Base-by-base conservation (phyloP, 2,113 vertebrate genomes). In the Nothobranchius kuhntae region DNA sequence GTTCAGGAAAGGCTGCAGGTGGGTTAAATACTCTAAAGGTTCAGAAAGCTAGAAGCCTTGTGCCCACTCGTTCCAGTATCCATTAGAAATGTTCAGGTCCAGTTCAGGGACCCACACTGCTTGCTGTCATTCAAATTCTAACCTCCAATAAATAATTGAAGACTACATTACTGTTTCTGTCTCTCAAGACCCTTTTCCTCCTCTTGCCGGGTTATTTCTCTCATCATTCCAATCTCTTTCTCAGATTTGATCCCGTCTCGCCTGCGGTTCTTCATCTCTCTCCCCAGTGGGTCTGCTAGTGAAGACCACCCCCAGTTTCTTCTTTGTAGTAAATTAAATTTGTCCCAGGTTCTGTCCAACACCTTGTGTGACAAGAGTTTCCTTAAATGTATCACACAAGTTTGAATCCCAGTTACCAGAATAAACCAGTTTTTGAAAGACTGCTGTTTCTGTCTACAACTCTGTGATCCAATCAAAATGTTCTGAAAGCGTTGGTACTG, bases 141-240 rank as follows among this genome's bases (percentile, higher is more conserved):
- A 73, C 58, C 53, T 65, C 75, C 70, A 86, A 88, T 86, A 80
- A 87, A 90, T 88, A 73, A 89, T 89, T 86, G 83, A 84, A 62
- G 69, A 69, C 74, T 66, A 77, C 70, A 78, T 78, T 85, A 70
- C 40, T 72, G 64, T 65, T 46, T 38, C 52, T 38, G 47, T 62
- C 46, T 71, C 50, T 57, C 44, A 48, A 46, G 50, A 26, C 12
- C 8, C 64, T 4, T 55, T 13, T 60, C 7, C 35, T 24, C 65
- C 47, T 42, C 24, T 15, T 50, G 50, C 11, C 35, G 47, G 9
- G 4, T 52, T 50, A 50, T 9, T 44, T 45, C 15, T 45, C 13
- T 36, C 42, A 64, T 62, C 3, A 10, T 21, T 35, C 35, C 30
- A 9, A 36, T 68, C 12, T 21, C 15, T 42, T 26, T 53, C 35